These are phyloP conservation scores for Pristiophorus japonicus DNA, from an alignment of 2,113 vertebrate species.

Conservation along the genomic window DNA sequence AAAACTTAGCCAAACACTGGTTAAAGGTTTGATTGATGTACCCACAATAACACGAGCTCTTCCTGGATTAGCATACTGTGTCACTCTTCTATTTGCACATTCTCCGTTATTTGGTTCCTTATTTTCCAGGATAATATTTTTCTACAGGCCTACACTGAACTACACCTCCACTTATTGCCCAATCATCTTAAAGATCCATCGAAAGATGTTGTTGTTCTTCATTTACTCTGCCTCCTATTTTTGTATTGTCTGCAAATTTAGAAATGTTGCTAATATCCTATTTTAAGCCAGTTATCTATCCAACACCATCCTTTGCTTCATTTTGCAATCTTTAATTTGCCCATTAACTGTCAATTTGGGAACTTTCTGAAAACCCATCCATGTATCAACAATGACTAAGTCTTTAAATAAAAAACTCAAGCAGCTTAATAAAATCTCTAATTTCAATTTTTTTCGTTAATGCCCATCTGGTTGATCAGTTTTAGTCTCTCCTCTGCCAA, in stretches of 20 bases:
- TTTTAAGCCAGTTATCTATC: not conserved
- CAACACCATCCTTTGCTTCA: not conserved
- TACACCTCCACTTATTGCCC: not conserved
- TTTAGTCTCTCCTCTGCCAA: not conserved
- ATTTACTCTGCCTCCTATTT: not conserved
- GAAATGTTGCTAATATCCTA: not conserved
- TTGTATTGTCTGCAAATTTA: not conserved
- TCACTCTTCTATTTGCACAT: not conserved
- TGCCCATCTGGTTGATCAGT: not conserved
- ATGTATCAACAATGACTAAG: no score
- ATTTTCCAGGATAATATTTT: not conserved
- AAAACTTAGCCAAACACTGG: not conserved
- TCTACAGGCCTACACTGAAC: no score
- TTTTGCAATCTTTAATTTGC: not conserved
- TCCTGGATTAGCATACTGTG: not conserved
- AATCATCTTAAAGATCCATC: not conserved
- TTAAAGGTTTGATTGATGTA: not conserved
- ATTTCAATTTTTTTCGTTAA: not conserved
- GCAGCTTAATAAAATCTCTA: not conserved
- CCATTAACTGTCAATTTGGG: not conserved
- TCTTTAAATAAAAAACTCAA: not conserved
- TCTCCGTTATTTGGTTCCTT: not conserved
- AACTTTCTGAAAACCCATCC: not conserved
- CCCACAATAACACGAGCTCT: not conserved
- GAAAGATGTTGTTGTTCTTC: not conserved